A percentile compares a stretch with the other conserved stretches of the same genome.
Conservation (phyloP, 2,113 vertebrate genomes). For the Lycaon pictus region DNA sequence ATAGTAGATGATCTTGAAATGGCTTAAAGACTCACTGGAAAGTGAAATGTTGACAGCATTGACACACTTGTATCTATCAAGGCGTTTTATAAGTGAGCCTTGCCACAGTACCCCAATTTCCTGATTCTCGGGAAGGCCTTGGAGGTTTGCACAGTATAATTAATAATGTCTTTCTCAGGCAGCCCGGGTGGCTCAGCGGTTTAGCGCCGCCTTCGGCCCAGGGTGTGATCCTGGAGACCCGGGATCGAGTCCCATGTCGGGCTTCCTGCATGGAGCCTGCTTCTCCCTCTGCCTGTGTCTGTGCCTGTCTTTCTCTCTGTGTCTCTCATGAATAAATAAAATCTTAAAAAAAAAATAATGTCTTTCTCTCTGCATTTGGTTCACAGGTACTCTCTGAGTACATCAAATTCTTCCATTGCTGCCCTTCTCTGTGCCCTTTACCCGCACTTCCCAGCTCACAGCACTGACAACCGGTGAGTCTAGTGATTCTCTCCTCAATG, state of each 20-base stretch:
- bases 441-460: conserved; percentile 98
- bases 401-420: conserved; percentile 97
- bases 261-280: no score
- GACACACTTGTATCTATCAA: neutral
- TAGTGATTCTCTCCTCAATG: neutral
- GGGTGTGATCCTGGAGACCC: no score
- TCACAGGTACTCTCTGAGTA: conserved; percentile 95
- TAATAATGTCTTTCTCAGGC: neutral
- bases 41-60: neutral
- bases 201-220: no score
- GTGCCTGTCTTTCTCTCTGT: no score
- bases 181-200: no score
- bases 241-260: no score
- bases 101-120: neutral
- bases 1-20: neutral
- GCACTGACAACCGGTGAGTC: conserved; percentile 96
- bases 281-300: no score
- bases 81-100: neutral
- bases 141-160: fast-evolving
- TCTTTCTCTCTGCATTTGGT: neutral
- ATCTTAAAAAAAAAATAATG: no score
- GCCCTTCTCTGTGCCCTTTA: conserved; percentile 98
- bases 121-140: neutral
- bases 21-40: neutral
- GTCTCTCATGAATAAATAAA: no score